Base-by-base conservation (phyloP, 2,797 vertebrate genomes). In the Macroramphosus scolopax region DNA sequence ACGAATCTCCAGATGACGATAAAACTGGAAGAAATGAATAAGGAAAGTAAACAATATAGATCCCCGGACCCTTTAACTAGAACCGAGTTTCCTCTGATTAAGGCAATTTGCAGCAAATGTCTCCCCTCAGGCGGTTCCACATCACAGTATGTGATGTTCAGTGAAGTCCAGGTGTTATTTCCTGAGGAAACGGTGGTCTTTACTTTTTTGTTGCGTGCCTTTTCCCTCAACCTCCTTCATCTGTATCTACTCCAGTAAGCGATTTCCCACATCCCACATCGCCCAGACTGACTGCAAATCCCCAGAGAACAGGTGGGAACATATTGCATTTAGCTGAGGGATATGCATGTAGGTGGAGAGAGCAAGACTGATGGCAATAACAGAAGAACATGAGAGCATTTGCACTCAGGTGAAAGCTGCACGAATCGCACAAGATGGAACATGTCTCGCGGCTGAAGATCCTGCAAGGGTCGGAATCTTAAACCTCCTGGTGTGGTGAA, bases 221-320 rank as follows among this genome's bases (percentile, higher is more conserved):
- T 69, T 67, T 32, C 32, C 44, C 25, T 57, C 44, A 61, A 63
- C 44, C 50, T 47, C 45, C 50, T 40, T 29, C 6, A 1, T 64
- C 60, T 51, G 44, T 48, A 53, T 70, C 54, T 49, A 38, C 46
- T 58, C 60, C 66, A 58, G 32, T 42, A 51, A 68, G 57, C 62
- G 32, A 71, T 77, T 76, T 67, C 67, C 59, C 31, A 44, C 47
- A 49, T 67, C 65, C 59, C 34, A 41, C 47, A 49, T 63, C 62
- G 63, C 61, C 47, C 62, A 48, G 61, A 74, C 61, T 25, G 47
- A 62, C 51, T 63, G 18, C 47, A 37, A 63, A 59, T 55, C 58
- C 52, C 51, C 39, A 36, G 58, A 61, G 68, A 69, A 44, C 44
- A 45, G 35, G 14, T 7, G 8, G 34, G 44, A 59, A 60, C 15